Base-by-base conservation (phyloP, 2,797 vertebrate genomes). In the Stomatorhinus walkeri region DNA sequence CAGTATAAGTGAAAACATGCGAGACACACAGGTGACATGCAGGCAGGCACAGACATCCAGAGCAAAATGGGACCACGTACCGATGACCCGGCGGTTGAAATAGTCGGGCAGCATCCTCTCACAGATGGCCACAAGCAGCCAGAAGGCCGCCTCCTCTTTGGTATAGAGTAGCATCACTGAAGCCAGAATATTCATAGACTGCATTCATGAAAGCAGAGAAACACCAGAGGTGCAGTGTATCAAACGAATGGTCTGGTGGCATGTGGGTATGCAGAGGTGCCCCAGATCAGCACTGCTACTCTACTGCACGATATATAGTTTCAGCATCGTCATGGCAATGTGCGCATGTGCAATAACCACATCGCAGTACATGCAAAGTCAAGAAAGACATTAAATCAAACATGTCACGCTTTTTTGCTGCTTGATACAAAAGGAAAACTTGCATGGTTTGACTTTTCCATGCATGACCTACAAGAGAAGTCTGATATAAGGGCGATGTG, bases 101-200 rank as follows among this genome's bases (percentile, higher is more conserved):
- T 99, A 99, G 93, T 99, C 98, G 0, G 98, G 98, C 90, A 99
- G 95, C 98, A 99, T 99, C 92, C 97, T 94, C 93, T 99, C 98
- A 90, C 98, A 99, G 87, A 99, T 96, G 0, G 97, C 97, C 59
- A 98, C 98, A 92, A 99, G 95, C 92, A 99, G 93, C 98, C 98
- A 99, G 93, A 99, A 99, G 0, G 98, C 98, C 88, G 98, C 98
- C 91, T 99, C 98, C 89, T 99, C 98, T 93, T 96, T 97, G 88
- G 97, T 95, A 1, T 99, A 99, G 0, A 99, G 95, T 91, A 99
- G 94, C 93, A 99, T 91, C 91, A 98, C 98, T 0, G 98, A 99
- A 1, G 98, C 96, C 94, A 99, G 93, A 93, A 99, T 99, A 93
- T 99, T 99, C 98, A 99, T 99, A 0, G 98, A 99, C 98, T 99